Percentiles rank a stretch among this genome's conserved stretches.
phyloP scores from a whole-genome alignment of 2,888 invertebrate species.

The Agonum fuliginosum region DNA sequence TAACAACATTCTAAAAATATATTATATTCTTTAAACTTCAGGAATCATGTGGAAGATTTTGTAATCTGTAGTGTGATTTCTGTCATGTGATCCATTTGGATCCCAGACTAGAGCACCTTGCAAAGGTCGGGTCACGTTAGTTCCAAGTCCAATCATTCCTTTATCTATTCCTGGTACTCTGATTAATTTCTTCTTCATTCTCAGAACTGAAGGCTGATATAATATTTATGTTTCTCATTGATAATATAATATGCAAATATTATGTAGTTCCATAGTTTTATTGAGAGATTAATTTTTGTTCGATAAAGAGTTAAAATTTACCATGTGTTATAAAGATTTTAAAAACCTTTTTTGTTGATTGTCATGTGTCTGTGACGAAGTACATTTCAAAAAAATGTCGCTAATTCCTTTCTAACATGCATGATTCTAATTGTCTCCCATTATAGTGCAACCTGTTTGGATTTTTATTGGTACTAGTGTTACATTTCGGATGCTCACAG shows the following conservation, averaged over 20 bases:
- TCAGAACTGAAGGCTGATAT: background rate
- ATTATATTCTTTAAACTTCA: background rate
- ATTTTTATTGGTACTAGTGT: no score
- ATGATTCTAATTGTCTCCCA: no score
- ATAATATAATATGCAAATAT: background rate
- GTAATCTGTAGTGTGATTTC: background rate
- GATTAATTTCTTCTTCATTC: slow-evolving; percentile 32
- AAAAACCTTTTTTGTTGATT: no score
- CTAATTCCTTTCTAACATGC: no score
- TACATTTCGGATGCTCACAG: no score
- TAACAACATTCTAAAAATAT: background rate
- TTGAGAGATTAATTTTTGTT: no score
- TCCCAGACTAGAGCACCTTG: slow-evolving; percentile 33
- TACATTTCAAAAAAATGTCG: no score
- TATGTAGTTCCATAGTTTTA: no score
- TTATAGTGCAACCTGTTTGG: no score
- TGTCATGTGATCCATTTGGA: slow-evolving; percentile 17
- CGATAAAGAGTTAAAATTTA: no score
- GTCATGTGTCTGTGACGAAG: no score
- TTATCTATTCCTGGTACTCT: slow-evolving; percentile 53
- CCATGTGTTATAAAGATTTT: no score
- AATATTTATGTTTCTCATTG: background rate
- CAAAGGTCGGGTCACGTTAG: slow-evolving; percentile 54
- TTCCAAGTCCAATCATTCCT: slow-evolving; percentile 43
- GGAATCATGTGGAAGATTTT: background rate